These are phyloP conservation scores for Drosophila biarmipes DNA, from an alignment of 1,140 invertebrate genomes.

Conservation along the genomic window DNA sequence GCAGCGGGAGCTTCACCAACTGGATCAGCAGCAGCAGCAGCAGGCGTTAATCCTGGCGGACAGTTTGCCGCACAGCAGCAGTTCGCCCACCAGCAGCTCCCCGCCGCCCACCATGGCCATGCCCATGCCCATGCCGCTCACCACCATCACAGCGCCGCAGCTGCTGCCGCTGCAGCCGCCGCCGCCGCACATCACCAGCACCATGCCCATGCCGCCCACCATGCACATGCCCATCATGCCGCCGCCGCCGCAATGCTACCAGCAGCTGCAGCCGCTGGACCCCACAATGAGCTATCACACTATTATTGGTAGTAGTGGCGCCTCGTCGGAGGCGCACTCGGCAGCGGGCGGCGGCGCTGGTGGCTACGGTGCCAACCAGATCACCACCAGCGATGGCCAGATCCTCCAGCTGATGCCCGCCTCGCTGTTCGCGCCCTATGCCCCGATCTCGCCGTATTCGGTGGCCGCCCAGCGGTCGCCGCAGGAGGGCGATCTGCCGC, in stretches of 20 bases:
- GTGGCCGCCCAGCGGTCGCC: slow-evolving; percentile 74
- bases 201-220: slow-evolving; percentile 64
- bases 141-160: slow-evolving; percentile 57
- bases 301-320: slow-evolving; percentile 84
- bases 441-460: slow-evolving; percentile 62
- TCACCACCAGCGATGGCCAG: slow-evolving; percentile 59
- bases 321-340: background rate
- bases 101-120: slow-evolving; percentile 68
- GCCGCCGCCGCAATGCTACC: slow-evolving; percentile 84
- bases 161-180: slow-evolving; percentile 65
- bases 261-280: slow-evolving; percentile 82
- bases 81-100: slow-evolving; percentile 61
- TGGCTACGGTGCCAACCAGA: slow-evolving; percentile 28
- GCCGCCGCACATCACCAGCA: slow-evolving; percentile 84
- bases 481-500: slow-evolving; percentile 77
- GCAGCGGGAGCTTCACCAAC: slow-evolving; percentile 53
- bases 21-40: slow-evolving; percentile 46
- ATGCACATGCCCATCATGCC: slow-evolving; percentile 65
- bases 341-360: background rate
- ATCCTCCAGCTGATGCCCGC: slow-evolving; percentile 70
- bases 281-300: slow-evolving; percentile 84
- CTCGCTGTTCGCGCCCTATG: slow-evolving; percentile 58
- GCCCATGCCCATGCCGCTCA: slow-evolving; percentile 51
- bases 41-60: slow-evolving; percentile 42
- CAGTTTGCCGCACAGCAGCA: slow-evolving; percentile 69